Percentiles rank a stretch among this genome's conserved stretches.
Conservation (phyloP, 2,888 invertebrate species). For the Philaethria dido region DNA sequence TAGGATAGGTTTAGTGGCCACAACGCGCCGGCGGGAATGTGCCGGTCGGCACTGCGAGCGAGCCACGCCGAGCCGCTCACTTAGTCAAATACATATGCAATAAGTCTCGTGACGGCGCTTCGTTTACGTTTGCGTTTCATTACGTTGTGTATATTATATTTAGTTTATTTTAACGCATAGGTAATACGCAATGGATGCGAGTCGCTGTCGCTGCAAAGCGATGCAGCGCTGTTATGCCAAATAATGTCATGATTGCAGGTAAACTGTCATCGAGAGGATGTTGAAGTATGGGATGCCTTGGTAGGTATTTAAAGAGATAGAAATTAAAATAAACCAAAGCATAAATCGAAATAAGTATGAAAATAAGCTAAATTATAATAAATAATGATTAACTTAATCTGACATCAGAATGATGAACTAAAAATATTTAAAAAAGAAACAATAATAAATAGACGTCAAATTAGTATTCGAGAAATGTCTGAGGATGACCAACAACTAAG, state of each 20-base stretch:
- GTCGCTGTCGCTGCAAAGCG: neutral
- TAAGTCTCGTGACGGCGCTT: slow-evolving; percentile 4
- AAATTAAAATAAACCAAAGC: neutral
- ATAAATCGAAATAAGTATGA: neutral
- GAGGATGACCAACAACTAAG: neutral
- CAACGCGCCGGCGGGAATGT: neutral
- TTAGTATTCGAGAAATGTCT: neutral
- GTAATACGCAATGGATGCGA: slow-evolving; percentile 2
- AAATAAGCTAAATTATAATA: neutral
- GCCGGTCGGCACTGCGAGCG: neutral
- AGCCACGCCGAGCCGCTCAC: neutral
- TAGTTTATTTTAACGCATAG: neutral
- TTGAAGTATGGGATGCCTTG: neutral
- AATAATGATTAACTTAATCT: neutral
- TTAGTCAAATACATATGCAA: slow-evolving; percentile 2
- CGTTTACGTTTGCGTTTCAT: neutral
- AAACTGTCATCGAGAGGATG: neutral
- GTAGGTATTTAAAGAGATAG: neutral
- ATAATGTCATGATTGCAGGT: neutral
- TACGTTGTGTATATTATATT: slow-evolving; percentile 5
- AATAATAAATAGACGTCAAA: neutral
- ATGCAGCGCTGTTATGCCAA: neutral
- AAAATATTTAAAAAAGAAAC: neutral
- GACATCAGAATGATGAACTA: neutral
- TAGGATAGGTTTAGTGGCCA: slow-evolving; percentile 10